Base-by-base conservation (phyloP, 2,113 vertebrate genomes). In the Neotoma lepida region DNA sequence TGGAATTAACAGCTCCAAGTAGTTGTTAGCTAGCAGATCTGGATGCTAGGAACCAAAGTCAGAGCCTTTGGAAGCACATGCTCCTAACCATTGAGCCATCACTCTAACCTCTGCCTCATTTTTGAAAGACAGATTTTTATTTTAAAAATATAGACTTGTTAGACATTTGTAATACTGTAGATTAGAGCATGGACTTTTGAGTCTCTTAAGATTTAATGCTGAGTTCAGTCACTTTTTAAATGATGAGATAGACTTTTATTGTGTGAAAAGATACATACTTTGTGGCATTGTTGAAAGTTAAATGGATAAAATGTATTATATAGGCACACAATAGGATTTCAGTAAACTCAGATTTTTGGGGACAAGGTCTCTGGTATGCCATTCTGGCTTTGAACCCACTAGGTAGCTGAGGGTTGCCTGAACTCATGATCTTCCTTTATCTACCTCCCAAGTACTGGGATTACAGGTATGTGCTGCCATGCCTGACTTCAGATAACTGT, bases 101-200 rank as follows among this genome's bases (percentile, higher is more conserved):
- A 30, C 28, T 46, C 7, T 33, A 61, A 17, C 61, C 58, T 44
- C 30, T 81, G 20, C 70, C n/a, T 92, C 24, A 44, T 71, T 91
- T 12, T 77, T 92, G 68, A 95, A 92, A 93, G 35, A 54, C 0
- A 91, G 26, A n/a, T 24, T 88, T 90, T 92, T 86, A 92, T 80
- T 95, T 89, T 58, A 56, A 77, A 85, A 70, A 12, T 46, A 58
- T 39, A 46, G 12, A 74, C 80, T 77, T 51, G 13, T 30, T 88
- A 85, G 51, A 94, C 63, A 84, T 68, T 46, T 46, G 46, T 93
- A 22, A 63, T 39, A 35, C 84, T 84, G 26, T 84, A 63, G n/a
- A n/a, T 35, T 35, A 51, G 73, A 63, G 6, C 41, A 80, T 66
- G n/a, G 44, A 28, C 24, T 92, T 49, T 81, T 86, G 63, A 86